Evolutionary conservation across 2,113 vertebrate genomes (phyloP).

Genomic region (Paradoxurus hermaphroditus): DNA sequence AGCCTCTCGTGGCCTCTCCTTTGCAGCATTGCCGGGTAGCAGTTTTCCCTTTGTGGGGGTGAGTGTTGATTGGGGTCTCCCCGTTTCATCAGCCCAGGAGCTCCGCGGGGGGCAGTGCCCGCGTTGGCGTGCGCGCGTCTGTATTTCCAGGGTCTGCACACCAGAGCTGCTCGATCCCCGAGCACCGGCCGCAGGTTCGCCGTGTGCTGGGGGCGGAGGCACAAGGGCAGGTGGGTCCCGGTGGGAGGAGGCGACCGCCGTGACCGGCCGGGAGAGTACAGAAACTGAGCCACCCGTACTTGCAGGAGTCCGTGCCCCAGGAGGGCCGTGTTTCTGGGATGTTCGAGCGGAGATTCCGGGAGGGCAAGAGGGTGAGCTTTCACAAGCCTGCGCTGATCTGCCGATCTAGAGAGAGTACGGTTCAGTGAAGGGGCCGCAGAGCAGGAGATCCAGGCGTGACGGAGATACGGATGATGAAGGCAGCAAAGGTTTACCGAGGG

Average conservation of each 20-base stretch:
- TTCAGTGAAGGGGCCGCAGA: neutral
- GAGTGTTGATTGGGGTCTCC: neutral
- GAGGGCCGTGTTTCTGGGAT: neutral
- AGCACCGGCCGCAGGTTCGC: neutral
- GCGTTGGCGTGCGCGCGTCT: too few species aligned
- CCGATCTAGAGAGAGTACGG: neutral
- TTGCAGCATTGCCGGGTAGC: neutral
- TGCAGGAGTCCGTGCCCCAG: too few species aligned
- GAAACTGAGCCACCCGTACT: neutral
- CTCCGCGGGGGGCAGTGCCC: neutral
- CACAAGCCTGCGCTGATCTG: neutral
- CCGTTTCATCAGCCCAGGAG: fast-evolving
- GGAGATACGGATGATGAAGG: too few species aligned
- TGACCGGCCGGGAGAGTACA: neutral
- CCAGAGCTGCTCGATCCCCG: neutral
- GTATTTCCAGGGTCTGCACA: neutral
- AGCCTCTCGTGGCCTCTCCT: neutral
- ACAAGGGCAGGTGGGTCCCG: neutral
- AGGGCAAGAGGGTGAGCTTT: neutral
- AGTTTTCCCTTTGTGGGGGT: neutral
- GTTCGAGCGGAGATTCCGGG: neutral
- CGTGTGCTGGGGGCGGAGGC: neutral
- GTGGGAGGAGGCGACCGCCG: neutral
- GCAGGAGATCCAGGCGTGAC: neutral
- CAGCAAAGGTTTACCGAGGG: neutral